These are phyloP conservation scores for Actinia equina DNA, from an alignment of 64 coral and sea anemone genomes.

Conservation along the genomic window DNA sequence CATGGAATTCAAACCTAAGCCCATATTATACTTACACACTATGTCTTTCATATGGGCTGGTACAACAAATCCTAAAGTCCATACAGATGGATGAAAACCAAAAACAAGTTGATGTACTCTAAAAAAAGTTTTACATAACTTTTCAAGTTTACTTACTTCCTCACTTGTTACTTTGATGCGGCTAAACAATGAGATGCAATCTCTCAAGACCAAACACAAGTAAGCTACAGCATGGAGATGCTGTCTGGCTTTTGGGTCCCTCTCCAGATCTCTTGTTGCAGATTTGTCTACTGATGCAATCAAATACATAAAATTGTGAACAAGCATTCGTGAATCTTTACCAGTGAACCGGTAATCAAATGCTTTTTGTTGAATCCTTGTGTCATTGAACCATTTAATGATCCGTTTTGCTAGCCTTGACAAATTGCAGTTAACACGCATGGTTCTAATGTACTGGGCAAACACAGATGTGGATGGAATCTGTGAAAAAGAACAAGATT, in stretches of 20 bases:
- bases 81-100: conserved; percentile 2
- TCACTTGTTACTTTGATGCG: conserved; percentile 21
- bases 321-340: conserved; percentile 44
- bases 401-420: conserved; percentile 40
- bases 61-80: conserved; percentile 22
- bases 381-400: conserved; percentile 47
- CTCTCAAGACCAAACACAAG: conserved; percentile 24
- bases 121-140: conserved; percentile 39
- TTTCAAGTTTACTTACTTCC: conserved; percentile 19
- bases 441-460: conserved; percentile 12
- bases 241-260: not conserved
- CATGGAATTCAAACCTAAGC: conserved; percentile 54
- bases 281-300: conserved; percentile 4
- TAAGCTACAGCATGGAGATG: conserved; percentile 54
- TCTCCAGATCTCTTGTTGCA: not conserved
- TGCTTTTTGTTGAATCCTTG: conserved; percentile 22
- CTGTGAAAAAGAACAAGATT: conserved; percentile 16
- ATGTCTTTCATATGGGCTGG: conserved; percentile 50
- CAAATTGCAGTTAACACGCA: conserved; percentile 25
- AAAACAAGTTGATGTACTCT: not conserved
- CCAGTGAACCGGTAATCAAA: conserved; percentile 66
- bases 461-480: conserved; percentile 17
- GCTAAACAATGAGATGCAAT: conserved; percentile 37
- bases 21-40: conserved; percentile 20
- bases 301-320: conserved; percentile 56